Evolutionary conservation across 2,888 invertebrate genomes (phyloP), one percentile per base, ranked within the genome.

Genomic region (Dasypolia templi): DNA sequence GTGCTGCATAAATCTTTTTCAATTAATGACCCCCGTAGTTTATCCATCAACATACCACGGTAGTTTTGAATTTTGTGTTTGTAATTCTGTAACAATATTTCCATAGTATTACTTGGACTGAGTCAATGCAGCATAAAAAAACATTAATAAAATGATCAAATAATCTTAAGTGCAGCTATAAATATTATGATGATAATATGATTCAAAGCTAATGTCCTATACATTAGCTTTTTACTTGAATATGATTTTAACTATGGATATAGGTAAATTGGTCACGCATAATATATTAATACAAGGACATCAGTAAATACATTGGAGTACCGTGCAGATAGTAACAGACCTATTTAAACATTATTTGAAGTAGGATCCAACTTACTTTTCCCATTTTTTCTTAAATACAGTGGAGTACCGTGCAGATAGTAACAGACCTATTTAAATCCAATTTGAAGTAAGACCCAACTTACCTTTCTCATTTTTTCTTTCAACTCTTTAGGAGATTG

Each of bases 351-450:
- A 14, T n/a, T n/a, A 49, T 42, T 29, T 42, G 9, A 22, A 49
- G 26, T 46, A 72, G 35, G 44, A 56, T 39, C 32, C 9, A 29
- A 29, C 32, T 61, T 89, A 95, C 96, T 93, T 95, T 95, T 86
- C 96, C 91, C 89, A 96, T 90, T 91, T 95, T 95, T 75, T 95
- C 95, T 84, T 95, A n/a, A n/a, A n/a, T n/a, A n/a, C n/a, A n/a
- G n/a, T n/a, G n/a, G n/a, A n/a, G n/a, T n/a, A n/a, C n/a, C n/a
- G 26, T 26, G 26, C 46, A 29, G 7, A 14, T 32, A 35, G 6
- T 19, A 22, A 22, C 19, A 42, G 39, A n/a, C 42, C 6, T 5
- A 1, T n/a, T n/a, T 3, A 26, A 0, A 32, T 22, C 14, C n/a
- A n/a, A 49, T 42, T 29, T 42, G 9, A 22, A 49, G 26, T 46